Evolutionary conservation across 2,797 vertebrate genomes (phyloP).

Genomic region (Danio choprae): DNA sequence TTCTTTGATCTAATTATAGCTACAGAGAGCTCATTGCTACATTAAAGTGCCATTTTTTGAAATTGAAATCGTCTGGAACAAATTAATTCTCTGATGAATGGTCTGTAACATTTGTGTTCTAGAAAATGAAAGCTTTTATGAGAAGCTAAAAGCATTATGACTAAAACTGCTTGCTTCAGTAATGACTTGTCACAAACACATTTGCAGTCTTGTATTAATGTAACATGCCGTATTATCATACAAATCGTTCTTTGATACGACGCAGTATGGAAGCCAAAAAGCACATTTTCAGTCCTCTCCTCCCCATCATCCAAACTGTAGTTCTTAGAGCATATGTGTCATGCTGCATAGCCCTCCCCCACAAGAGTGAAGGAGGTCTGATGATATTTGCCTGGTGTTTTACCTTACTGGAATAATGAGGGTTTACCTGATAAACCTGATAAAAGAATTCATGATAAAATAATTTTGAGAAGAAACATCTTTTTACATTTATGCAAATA

Average conservation of each 20-base stretch:
- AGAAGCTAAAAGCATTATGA: slow-evolving; percentile 42
- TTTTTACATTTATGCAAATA: too few species aligned
- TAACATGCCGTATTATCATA: neutral
- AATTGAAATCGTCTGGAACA: slow-evolving; percentile 13
- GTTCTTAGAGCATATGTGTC: neutral
- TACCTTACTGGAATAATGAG: too few species aligned
- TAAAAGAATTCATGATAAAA: too few species aligned
- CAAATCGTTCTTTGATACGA: neutral
- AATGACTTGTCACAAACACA: slow-evolving; percentile 47
- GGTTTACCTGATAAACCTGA: too few species aligned
- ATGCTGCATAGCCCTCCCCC: too few species aligned
- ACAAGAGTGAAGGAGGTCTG: too few species aligned
- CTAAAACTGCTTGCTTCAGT: slow-evolving; percentile 29
- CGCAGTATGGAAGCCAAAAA: neutral
- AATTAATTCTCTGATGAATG: slow-evolving; percentile 17
- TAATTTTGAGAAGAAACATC: too few species aligned
- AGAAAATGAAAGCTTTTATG: slow-evolving; percentile 24
- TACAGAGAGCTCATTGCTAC: slow-evolving; percentile 9
- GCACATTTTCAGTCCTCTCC: neutral
- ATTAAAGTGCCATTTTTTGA: slow-evolving; percentile 32
- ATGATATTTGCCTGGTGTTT: too few species aligned
- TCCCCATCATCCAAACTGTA: slow-evolving; percentile 7
- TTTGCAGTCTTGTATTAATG: slow-evolving; percentile 2
- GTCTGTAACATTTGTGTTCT: slow-evolving; percentile 7
- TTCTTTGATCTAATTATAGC: slow-evolving; percentile 34